Evolutionary conservation across 2,113 vertebrate genomes (phyloP).

Genomic region (Sturnus vulgaris): DNA sequence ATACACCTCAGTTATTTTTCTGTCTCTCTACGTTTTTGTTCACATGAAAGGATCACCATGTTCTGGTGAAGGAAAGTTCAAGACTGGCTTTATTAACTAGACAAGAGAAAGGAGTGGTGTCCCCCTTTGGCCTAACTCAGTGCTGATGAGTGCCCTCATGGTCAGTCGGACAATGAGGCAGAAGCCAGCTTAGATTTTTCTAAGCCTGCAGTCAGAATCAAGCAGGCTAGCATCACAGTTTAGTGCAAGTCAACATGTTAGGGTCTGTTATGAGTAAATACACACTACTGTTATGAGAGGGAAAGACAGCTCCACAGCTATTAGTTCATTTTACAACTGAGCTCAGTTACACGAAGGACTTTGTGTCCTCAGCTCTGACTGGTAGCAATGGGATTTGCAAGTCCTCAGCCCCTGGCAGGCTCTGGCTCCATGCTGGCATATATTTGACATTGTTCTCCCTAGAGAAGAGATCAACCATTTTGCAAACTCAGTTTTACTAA

Average conservation of each 20-base stretch:
- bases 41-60: not conserved
- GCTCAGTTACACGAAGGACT: not conserved
- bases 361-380: not conserved
- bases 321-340: not conserved
- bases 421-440: constrained; percentile 6
- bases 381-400: not conserved
- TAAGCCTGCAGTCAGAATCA: too few species aligned
- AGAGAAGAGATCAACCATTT: constrained; percentile 41
- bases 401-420: not conserved
- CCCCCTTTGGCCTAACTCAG: not conserved
- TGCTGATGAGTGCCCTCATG: not conserved
- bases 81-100: not conserved
- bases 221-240: not conserved
- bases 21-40: not conserved
- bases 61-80: not conserved
- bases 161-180: accelerated
- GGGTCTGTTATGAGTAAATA: not conserved
- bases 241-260: accelerated
- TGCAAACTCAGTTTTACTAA: constrained; percentile 34
- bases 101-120: not conserved
- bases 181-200: not conserved
- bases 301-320: not conserved
- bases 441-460: constrained; percentile 32
- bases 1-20: not conserved
- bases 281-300: not conserved